Evolutionary conservation across 2,888 invertebrate species (phyloP), one percentile per base, ranked within the genome.

Genomic region (Nymphalis polychloros): DNA sequence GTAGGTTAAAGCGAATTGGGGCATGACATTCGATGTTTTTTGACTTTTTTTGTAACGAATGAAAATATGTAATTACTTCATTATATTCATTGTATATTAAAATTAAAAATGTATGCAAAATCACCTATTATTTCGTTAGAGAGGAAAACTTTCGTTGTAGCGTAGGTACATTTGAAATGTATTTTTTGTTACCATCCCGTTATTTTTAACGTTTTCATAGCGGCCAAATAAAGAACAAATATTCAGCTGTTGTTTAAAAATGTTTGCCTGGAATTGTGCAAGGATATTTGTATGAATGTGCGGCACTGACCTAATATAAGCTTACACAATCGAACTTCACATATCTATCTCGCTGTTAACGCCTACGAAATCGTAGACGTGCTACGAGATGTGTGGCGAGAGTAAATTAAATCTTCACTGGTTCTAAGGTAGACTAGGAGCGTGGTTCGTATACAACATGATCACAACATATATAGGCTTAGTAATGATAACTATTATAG

Each of bases 321-420:
- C 31, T n/a, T 23, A 13, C n/a, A 8, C 31, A 17, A 2, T 55
- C 27, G 23, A 31, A 31, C 50, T 19, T 3, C 50, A 5, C 31
- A 31, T 17, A 55, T 55, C 53, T 1, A 55, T 55, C 31, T 31
- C 17, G 27, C 53, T 53, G 19, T 57, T 20, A 19, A 41, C 19
- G 35, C 8, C 57, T 41, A 57, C 57, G 66, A 66, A 66, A 66
- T 61, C 61, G 68, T 64, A 68, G 70, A 68, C 31, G 52, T 49
- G 41, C 68, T 70, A 70, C 70, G 64, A 53, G 19, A 68, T 53
- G 52, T 59, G 68, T 70, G 68, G 68, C 68, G 65, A 19, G n/a
- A 55, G 60, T 52, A 41, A 66, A 61, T 55, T 60, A 27, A 48
- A 55, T 55, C 27, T 53, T 50, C 50, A 19, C n/a, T 17, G 8